phyloP scores from a whole-genome alignment of 2,797 vertebrate genomes.

The Sebastes vulpes region DNA sequence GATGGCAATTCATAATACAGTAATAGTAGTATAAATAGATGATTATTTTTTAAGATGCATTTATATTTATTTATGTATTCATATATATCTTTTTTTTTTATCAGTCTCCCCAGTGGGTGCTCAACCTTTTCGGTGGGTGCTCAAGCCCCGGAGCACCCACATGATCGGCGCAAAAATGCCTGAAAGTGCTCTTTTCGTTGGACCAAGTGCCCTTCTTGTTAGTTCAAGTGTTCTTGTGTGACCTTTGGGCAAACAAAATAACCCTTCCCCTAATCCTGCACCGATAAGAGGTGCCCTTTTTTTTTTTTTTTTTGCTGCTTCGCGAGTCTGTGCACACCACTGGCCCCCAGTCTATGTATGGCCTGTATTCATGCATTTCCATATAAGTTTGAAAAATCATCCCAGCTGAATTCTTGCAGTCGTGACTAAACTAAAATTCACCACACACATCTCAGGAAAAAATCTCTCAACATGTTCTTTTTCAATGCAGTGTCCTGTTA shows the following conservation, averaged over 20 bases:
- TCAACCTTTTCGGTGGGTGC: too few relatives aligned
- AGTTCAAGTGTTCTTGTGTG: conserved; percentile 13
- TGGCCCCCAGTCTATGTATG: neutral
- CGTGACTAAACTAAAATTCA: conserved; percentile 27
- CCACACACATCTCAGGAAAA: conserved; percentile 22
- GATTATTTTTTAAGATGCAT: too few relatives aligned
- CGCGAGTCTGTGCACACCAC: neutral
- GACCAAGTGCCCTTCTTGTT: neutral
- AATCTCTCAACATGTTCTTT: conserved; percentile 31
- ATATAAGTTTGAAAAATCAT: conserved; percentile 11
- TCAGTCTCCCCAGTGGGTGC: too few relatives aligned
- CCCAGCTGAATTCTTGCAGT: conserved; percentile 10
- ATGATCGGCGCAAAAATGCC: too few relatives aligned
- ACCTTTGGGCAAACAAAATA: conserved; percentile 1
- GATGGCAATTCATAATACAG: too few relatives aligned
- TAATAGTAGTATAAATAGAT: too few relatives aligned
- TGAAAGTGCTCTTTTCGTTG: conserved; percentile 2
- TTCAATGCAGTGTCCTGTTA: conserved; percentile 49
- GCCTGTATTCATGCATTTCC: conserved; percentile 11
- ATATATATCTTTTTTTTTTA: too few relatives aligned
- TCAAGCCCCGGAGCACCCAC: too few relatives aligned
- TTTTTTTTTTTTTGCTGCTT: neutral
- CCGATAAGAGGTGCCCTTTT: neutral
- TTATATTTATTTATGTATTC: too few relatives aligned
- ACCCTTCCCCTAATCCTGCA: neutral